phyloP scores from a whole-genome alignment of 1,140 invertebrate species.

The Eriosoma lanigerum region DNA sequence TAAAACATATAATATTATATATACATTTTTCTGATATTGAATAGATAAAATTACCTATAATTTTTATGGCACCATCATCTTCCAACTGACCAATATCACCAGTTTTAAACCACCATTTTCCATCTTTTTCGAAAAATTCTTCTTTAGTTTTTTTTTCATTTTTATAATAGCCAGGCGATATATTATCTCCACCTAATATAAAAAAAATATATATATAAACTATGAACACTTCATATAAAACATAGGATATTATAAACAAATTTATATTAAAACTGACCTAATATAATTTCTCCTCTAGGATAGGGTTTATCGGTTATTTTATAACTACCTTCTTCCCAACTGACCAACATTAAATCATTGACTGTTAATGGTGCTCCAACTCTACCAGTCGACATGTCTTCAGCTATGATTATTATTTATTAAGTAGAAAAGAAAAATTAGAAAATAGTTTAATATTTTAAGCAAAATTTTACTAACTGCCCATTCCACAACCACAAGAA shows the following conservation, averaged over 20 bases:
- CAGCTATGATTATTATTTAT: slow-evolving; percentile 56
- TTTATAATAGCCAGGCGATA: slow-evolving; percentile 93
- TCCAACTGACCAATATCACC: slow-evolving; percentile 96
- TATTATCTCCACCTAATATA: slow-evolving; percentile 72
- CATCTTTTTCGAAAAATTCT: slow-evolving; percentile 83
- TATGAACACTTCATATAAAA: neutral
- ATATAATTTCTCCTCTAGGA: slow-evolving; percentile 89
- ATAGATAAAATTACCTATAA: slow-evolving; percentile 77
- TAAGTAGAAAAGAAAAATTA: neutral
- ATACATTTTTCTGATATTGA: slow-evolving; percentile 5
- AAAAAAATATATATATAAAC: neutral
- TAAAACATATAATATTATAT: neutral
- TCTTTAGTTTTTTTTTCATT: slow-evolving; percentile 84
- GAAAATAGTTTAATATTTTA: neutral
- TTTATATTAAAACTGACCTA: slow-evolving; percentile 65
- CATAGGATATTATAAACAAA: neutral
- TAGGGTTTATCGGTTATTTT: slow-evolving; percentile 83
- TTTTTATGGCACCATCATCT: slow-evolving; percentile 89
- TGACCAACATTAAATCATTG: slow-evolving; percentile 82
- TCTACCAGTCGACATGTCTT: slow-evolving; percentile 76
- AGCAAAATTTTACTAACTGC: slow-evolving; percentile 64
- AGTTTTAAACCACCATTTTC: slow-evolving; percentile 87
- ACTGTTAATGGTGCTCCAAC: slow-evolving; percentile 87
- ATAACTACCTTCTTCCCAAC: slow-evolving; percentile 97
- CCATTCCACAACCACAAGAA: slow-evolving; percentile 87